Evolutionary conservation across 1,140 invertebrate genomes (phyloP).

Genomic region (Listronotus oregonensis): DNA sequence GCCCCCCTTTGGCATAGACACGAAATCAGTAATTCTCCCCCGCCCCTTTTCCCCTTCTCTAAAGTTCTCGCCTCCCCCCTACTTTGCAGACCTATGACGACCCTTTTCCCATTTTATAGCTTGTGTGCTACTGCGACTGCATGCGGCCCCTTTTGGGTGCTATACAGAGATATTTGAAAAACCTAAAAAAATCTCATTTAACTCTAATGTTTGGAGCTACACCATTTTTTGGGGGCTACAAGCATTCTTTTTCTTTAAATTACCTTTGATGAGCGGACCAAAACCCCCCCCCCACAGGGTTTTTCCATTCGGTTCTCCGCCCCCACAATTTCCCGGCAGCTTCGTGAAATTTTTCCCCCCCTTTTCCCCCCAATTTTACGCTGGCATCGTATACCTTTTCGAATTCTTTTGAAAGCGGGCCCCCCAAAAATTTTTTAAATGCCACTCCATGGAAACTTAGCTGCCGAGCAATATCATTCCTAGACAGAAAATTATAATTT

Average conservation of each 20-base stretch:
- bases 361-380: slow-evolving; percentile 94
- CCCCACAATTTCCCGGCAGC: slow-evolving; percentile 92
- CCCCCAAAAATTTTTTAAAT: slow-evolving; percentile 97
- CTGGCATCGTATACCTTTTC: slow-evolving; percentile 91
- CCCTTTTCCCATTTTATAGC: slow-evolving; percentile 97
- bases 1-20: slow-evolving; percentile 86
- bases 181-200: slow-evolving; percentile 55
- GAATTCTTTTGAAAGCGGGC: slow-evolving; percentile 86
- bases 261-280: slow-evolving; percentile 97
- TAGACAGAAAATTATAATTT: slow-evolving; percentile 31
- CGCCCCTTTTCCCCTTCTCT: slow-evolving; percentile 93
- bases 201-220: no score
- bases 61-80: slow-evolving; percentile 97
- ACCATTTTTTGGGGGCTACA: no score
- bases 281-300: slow-evolving; percentile 97
- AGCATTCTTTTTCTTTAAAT: background rate
- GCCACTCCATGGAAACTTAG: slow-evolving; percentile 95
- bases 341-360: slow-evolving; percentile 92
- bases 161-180: slow-evolving; percentile 99
- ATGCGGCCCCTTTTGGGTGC: slow-evolving; percentile 93
- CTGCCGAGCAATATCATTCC: slow-evolving; percentile 98
- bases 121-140: slow-evolving; percentile 81
- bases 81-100: slow-evolving; percentile 98
- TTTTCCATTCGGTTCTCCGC: slow-evolving; percentile 90
- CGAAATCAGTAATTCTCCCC: slow-evolving; percentile 99